Evolutionary conservation across 23 tunicate genomes (phyloP).

Genomic region (Corella eumyota): DNA sequence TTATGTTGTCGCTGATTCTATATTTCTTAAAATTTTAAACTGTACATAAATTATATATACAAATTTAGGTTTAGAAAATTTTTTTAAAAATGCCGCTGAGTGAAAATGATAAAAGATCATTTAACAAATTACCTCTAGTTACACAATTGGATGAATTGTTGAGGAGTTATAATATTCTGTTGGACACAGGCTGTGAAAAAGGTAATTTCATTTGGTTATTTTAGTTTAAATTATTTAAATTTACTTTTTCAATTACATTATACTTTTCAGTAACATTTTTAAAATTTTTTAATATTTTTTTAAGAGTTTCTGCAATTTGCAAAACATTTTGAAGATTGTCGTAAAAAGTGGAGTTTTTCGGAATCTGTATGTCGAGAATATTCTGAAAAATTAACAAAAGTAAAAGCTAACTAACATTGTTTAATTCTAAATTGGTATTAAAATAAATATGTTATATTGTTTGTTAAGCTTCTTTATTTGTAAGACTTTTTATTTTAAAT

Average conservation of each 20-base stretch:
- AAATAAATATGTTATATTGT: neutral
- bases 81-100: constrained; percentile 16
- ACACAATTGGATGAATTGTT: constrained; percentile 68
- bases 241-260: neutral
- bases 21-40: neutral
- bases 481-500: neutral
- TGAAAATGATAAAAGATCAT: constrained; percentile 21
- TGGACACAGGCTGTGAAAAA: constrained; percentile 61
- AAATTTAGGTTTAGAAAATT: neutral
- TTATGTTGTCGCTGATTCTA: neutral
- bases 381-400: constrained; percentile 70
- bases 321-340: constrained; percentile 43
- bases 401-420: neutral
- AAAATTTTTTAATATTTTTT: neutral
- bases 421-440: constrained; percentile 1
- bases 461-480: neutral
- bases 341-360: constrained; percentile 42
- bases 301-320: constrained; percentile 73
- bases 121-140: constrained; percentile 59
- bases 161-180: constrained; percentile 34
- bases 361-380: constrained; percentile 35
- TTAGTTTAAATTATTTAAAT: neutral
- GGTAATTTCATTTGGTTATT: constrained; percentile 12
- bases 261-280: neutral
- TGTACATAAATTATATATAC: neutral